These are phyloP conservation scores for Cebidichthys violaceus DNA, from an alignment of 2,113 vertebrate genomes.

Conservation along the genomic window DNA sequence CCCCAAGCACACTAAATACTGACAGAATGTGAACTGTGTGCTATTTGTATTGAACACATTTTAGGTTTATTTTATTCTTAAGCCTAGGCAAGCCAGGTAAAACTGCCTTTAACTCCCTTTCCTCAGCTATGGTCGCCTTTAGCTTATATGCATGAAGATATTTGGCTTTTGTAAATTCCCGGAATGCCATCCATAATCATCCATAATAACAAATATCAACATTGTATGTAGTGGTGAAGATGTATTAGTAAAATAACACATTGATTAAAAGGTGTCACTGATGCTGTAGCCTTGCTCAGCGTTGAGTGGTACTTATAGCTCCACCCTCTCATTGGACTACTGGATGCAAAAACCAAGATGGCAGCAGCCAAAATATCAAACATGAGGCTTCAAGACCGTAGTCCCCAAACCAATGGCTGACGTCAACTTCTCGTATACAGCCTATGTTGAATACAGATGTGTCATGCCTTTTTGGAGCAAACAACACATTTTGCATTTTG, in stretches of 20 bases:
- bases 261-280: not conserved
- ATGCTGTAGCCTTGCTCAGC: not conserved
- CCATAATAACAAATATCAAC: not conserved
- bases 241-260: not conserved
- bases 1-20: not conserved
- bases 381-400: too few species aligned
- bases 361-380: too few species aligned
- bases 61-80: slow-evolving; percentile 6
- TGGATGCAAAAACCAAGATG: too few species aligned
- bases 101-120: not conserved
- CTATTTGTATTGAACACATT: slow-evolving; percentile 21
- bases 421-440: too few species aligned
- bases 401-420: too few species aligned
- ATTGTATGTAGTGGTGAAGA: not conserved
- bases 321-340: not conserved
- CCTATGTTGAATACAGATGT: too few species aligned
- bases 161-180: not conserved
- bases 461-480: too few species aligned
- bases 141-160: not conserved
- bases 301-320: too few species aligned
- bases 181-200: not conserved
- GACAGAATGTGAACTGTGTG: not conserved
- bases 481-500: not conserved
- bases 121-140: not conserved
- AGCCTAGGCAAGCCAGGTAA: slow-evolving; percentile 15